Base-by-base conservation (phyloP, 2,113 vertebrate genomes). In the Aegotheles bennettii region DNA sequence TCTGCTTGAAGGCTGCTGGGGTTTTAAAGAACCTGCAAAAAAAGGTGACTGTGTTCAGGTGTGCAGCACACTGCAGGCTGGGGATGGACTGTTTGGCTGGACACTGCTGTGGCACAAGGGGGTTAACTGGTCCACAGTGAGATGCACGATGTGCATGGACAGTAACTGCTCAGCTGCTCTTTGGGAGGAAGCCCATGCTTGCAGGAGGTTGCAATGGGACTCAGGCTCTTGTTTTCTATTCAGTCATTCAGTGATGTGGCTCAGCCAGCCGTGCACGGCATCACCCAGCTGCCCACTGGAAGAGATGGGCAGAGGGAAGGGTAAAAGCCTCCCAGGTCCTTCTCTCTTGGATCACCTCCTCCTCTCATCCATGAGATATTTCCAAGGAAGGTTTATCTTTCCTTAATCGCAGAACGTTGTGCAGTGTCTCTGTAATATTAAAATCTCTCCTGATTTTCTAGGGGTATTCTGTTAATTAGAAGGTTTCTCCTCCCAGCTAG, bases 391-490 rank as follows among this genome's bases (percentile, higher is more conserved):
- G 56, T 56, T 91, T 88, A 48, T 93, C 79, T 96, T 92, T 94
- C 85, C 87, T 94, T 91, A 83, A 96, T 92, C 40, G 42, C 85
- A 89, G 87, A 93, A 89, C 2, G 8, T 68, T 90, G 83, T 87
- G 84, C 35, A 0, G 18, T 75, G n/a, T 82, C 87, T 93, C 94
- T 90, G 74, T 87, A 70, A 95, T 63, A 88, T 94, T 93, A 95
- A 95, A 95, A 85, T 60, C 65, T 83, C 83, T 65, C 68, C 91
- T 93, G 95, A 92, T 96, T 97, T 96, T 96, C 88, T 77, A 50
- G 84, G 93, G 91, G 73, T 96, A 83, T 90, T 95, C 93, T 93
- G 90, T 92, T 97, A 97, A 97, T 97, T 97, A 93, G 95, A 95
- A 89, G 96, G 69, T 96, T 97, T 97, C 96, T 97, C 96, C 88